Conservation (phyloP, 2,797 vertebrate genomes). For the Schizothorax lantsangensis region DNA sequence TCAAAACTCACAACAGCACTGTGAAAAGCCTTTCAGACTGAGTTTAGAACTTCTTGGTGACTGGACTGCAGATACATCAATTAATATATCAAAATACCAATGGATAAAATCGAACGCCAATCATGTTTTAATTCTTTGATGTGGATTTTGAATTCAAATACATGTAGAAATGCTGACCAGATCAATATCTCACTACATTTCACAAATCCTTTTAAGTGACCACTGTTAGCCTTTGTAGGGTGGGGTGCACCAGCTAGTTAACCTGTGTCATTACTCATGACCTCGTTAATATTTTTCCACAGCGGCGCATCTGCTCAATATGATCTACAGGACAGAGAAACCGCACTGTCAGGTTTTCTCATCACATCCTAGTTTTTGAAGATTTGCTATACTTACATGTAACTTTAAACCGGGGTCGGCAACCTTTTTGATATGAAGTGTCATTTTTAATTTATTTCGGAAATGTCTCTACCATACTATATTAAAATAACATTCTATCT, state of each 20-base stretch:
- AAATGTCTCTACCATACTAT: background rate
- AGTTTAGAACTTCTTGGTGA: background rate
- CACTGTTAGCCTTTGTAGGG: background rate
- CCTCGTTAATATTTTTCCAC: constrained; percentile 4
- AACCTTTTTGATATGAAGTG: constrained; percentile 32
- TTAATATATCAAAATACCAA: background rate
- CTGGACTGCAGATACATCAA: background rate
- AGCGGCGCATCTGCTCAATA: background rate
- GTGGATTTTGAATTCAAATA: constrained; percentile 3
- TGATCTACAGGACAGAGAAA: constrained; percentile 16
- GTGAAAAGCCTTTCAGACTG: constrained; percentile 1
- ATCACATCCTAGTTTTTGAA: constrained; percentile 12
- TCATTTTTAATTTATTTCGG: constrained; percentile 7
- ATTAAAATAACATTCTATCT: constrained; percentile 4
- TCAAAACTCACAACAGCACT: background rate
- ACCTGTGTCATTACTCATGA: constrained; percentile 17
- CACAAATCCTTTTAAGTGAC: background rate
- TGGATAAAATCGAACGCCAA: background rate
- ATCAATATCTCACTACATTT: constrained; percentile 3
- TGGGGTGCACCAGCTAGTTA: background rate
- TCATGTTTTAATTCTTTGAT: background rate
- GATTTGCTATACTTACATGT: background rate
- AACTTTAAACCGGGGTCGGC: constrained; percentile 3
- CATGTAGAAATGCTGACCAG: background rate
- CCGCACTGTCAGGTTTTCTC: constrained; percentile 18